Percentiles rank a stretch among this genome's conserved stretches.
phyloP scores from a whole-genome alignment of 92 coral and sea anemone genomes.

The Desmophyllum pertusum region DNA sequence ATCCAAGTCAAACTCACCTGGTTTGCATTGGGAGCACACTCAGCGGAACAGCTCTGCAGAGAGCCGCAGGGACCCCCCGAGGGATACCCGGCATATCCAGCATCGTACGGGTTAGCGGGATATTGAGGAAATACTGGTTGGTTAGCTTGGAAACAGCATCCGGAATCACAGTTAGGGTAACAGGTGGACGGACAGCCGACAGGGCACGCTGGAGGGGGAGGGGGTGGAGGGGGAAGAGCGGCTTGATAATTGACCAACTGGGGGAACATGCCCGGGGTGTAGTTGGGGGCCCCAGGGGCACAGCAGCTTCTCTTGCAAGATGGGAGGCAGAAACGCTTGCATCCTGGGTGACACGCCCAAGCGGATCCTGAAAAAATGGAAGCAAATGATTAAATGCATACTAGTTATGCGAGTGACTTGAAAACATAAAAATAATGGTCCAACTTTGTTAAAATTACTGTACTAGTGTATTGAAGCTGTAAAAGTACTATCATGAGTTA shows the following conservation, averaged over 20 bases:
- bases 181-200: constrained; percentile 77
- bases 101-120: constrained; percentile 37
- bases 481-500: no score
- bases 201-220: constrained; percentile 84
- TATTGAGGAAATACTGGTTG: constrained; percentile 57
- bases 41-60: constrained; percentile 61
- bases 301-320: constrained; percentile 99
- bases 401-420: neutral
- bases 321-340: constrained; percentile 88
- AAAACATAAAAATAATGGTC: no score
- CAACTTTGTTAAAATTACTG: no score
- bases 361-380: constrained; percentile 63
- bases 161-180: constrained; percentile 87
- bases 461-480: no score
- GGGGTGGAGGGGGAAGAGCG: constrained; percentile 81
- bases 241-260: constrained; percentile 92
- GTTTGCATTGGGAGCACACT: constrained; percentile 71
- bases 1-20: constrained; percentile 61
- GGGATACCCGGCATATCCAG: constrained; percentile 33
- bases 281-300: constrained; percentile 83
- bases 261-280: constrained; percentile 85
- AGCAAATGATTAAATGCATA: neutral
- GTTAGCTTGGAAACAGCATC: constrained; percentile 72
- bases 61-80: constrained; percentile 56
- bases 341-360: constrained; percentile 97